Conservation (phyloP, 2,797 vertebrate species). For the Gephyroberyx darwinii region DNA sequence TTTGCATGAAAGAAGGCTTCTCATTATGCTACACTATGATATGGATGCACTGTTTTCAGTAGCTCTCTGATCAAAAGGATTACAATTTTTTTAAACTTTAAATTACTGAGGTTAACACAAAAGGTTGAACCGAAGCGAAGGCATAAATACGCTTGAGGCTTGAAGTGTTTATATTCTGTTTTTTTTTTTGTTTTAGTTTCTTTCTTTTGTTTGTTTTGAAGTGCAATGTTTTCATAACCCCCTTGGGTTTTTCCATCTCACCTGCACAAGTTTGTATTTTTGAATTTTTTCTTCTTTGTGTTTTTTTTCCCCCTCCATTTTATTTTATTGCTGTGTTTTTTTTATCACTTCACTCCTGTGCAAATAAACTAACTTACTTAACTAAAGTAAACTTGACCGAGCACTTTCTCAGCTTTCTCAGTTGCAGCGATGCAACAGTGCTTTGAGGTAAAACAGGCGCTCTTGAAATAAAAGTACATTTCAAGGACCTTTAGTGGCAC, state of each 20-base stretch:
- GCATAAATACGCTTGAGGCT: constrained; percentile 35
- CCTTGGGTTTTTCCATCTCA: constrained; percentile 30
- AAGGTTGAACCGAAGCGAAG: constrained; percentile 23
- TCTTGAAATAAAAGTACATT: constrained; percentile 42
- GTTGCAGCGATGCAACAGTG: constrained; percentile 23
- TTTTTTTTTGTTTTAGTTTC: not conserved
- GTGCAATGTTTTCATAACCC: constrained; percentile 28
- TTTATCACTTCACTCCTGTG: not conserved
- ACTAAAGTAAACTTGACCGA: constrained; percentile 29
- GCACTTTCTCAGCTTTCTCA: constrained; percentile 1
- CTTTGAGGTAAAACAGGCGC: constrained; percentile 48
- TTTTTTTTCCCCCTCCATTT: constrained; percentile 11
- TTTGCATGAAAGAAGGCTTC: constrained; percentile 25
- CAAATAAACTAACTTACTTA: not conserved
- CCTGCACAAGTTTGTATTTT: constrained; percentile 29
- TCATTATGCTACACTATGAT: constrained; percentile 21
- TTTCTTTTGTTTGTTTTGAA: constrained; percentile 31
- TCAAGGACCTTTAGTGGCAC: constrained; percentile 49
- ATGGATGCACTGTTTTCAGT: constrained; percentile 34
- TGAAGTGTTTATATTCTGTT: constrained; percentile 18
- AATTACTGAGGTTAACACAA: constrained; percentile 38
- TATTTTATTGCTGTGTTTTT: constrained; percentile 25
- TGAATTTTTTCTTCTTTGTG: not conserved
- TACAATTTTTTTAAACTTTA: constrained; percentile 40
- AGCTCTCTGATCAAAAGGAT: constrained; percentile 44